These are phyloP conservation scores for Hypotaenidia okinawae DNA, from an alignment of 2,797 vertebrate genomes.

Conservation along the genomic window DNA sequence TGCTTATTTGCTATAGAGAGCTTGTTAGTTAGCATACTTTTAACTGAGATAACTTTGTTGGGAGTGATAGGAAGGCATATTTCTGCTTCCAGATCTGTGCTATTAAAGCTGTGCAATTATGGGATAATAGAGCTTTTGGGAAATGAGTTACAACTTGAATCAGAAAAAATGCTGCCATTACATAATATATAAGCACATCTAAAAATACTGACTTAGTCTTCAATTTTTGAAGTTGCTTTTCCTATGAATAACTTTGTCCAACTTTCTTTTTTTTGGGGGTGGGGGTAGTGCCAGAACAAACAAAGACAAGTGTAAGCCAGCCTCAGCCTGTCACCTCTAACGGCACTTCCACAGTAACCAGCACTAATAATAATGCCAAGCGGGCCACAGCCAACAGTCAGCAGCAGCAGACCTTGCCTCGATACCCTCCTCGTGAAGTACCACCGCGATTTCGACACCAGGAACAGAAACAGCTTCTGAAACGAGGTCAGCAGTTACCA, in stretches of 20 bases:
- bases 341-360: conserved; percentile 86
- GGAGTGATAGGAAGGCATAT: neutral
- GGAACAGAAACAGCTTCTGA: conserved; percentile 93
- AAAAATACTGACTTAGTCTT: conserved; percentile 39
- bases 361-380: conserved; percentile 95
- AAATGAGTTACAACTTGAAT: neutral
- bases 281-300: conserved; percentile 89
- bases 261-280: conserved; percentile 70
- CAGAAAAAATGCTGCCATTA: neutral
- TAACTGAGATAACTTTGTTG: neutral
- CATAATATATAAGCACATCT: neutral
- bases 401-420: conserved; percentile 85
- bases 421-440: conserved; percentile 89
- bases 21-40: neutral
- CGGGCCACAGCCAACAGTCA: conserved; percentile 84
- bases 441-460: conserved; percentile 87
- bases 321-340: conserved; percentile 86
- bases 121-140: neutral
- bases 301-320: conserved; percentile 87
- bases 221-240: neutral
- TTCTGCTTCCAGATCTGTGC: neutral
- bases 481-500: conserved; percentile 87
- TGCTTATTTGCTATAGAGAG: neutral
- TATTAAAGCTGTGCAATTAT: neutral
- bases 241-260: conserved; percentile 66